Evolutionary conservation across 2,797 vertebrate species (phyloP).

Genomic region (Pteronotus mesoamericanus): DNA sequence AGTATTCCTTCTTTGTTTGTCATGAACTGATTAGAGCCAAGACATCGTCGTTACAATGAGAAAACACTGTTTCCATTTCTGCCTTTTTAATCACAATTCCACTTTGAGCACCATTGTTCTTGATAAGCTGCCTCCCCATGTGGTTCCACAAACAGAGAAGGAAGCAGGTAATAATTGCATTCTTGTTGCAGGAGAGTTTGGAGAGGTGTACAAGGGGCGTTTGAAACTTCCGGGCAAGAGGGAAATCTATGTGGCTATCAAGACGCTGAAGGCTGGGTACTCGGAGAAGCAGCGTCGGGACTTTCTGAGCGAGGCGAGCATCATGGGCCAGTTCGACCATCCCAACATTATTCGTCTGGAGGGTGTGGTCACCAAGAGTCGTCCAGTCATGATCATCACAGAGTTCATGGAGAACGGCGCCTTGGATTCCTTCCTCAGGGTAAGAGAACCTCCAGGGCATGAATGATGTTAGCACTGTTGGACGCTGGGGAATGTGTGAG

Average conservation of each 20-base stretch:
- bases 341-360: slow-evolving; percentile 98
- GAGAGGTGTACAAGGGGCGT: slow-evolving; percentile 98
- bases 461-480: no score
- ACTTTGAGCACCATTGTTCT: background rate
- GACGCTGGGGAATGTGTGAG: fast-evolving
- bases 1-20: slow-evolving; percentile 4
- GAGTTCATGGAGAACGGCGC: slow-evolving; percentile 99
- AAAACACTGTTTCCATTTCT: background rate
- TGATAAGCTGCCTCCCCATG: background rate
- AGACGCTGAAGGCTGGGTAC: slow-evolving; percentile 97
- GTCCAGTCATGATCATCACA: slow-evolving; percentile 98
- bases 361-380: slow-evolving; percentile 97
- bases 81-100: slow-evolving; percentile 16
- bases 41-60: background rate
- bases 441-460: slow-evolving; percentile 75
- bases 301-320: slow-evolving; percentile 97
- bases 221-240: slow-evolving; percentile 96
- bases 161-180: background rate
- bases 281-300: slow-evolving; percentile 97
- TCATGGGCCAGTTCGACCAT: slow-evolving; percentile 99
- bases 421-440: slow-evolving; percentile 97
- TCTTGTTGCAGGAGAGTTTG: slow-evolving; percentile 92
- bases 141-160: background rate
- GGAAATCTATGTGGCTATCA: slow-evolving; percentile 98
- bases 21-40: background rate